Base-by-base conservation (phyloP, 1,140 invertebrate species). In the Pantala flavescens region DNA sequence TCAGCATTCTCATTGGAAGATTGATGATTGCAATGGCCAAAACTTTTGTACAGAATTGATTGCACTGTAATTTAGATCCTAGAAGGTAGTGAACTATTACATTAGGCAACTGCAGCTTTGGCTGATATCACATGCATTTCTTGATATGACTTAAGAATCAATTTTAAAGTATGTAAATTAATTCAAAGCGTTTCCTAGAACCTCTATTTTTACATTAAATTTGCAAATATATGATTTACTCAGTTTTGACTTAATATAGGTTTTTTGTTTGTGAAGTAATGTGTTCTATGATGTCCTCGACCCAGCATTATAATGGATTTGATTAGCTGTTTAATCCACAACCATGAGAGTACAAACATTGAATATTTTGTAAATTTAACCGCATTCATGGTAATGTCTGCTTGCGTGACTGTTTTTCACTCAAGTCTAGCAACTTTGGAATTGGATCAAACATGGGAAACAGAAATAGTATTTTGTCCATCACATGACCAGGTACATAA, bases 401-500 rank as follows among this genome's bases (percentile, higher is more conserved):
- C n/a, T 19, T 63, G 49, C 49, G 49, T 63, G 49, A 21, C 49
- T 63, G 49, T 63, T 63, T 36, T 36, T 36, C 28, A 21, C 49
- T 19, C 49, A 63, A 63, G 49, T 21, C 49, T 16, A 19, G 49
- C 49, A 63, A 7, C 49, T 63, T 63, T 63, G 49, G 49, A 63
- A 63, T 63, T 63, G 49, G 49, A 63, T 63, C 49, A 63, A 63
- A 63, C 49, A 63, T 63, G 49, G 49, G 49, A 19, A 63, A 63
- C 49, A 63, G 49, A 63, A 63, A 63, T 63, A 63, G 49, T 63
- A 63, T 63, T 63, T 63, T 63, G 49, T 63, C 49, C 49, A 63
- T 63, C 49, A 63, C 49, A 63, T 63, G 49, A 63, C 49, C 49
- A 63, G 49, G 49, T 63, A 63, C 49, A 63, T 63, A 63, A 63